phyloP scores from a whole-genome alignment of 2,888 invertebrate species.

The Enchytraeus crypticus region DNA sequence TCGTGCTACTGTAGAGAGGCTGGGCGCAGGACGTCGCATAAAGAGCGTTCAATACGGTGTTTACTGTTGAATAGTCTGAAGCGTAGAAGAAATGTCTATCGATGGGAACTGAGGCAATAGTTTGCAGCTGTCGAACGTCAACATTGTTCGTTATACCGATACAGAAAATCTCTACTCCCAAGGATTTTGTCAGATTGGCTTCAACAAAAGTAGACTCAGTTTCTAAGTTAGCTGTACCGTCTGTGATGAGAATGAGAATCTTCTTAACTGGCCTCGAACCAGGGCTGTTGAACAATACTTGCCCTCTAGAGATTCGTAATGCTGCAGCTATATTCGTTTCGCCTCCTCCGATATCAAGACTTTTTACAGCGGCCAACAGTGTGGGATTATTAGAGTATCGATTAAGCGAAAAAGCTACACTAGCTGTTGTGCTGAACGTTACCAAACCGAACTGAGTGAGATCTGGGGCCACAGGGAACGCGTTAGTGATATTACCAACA shows the following conservation, averaged over 20 bases:
- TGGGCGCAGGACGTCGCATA: constrained; percentile 4
- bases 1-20: not conserved
- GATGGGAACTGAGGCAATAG: constrained; percentile 5
- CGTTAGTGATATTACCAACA: constrained; percentile 4
- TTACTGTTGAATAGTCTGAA: constrained; percentile 4
- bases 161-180: constrained; percentile 15
- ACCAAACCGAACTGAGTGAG: constrained; percentile 13
- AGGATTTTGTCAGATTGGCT: constrained; percentile 12
- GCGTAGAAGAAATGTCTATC: constrained; percentile 13
- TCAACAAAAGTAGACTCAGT: constrained; percentile 13
- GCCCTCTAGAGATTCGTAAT: not conserved
- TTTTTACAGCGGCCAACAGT: constrained; percentile 1
- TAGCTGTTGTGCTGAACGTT: constrained; percentile 6
- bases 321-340: constrained; percentile 17
- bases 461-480: constrained; percentile 15
- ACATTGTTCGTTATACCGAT: constrained; percentile 18
- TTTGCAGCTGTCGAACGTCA: constrained; percentile 7
- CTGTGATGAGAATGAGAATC: constrained; percentile 18
- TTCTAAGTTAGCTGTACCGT: constrained; percentile 18
- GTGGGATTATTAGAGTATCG: not conserved
- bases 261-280: constrained; percentile 5
- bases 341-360: constrained; percentile 5
- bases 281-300: not conserved
- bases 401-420: constrained; percentile 1
- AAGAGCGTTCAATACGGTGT: not conserved